Conservation (phyloP, 2,113 vertebrate species). For the Rousettus leschenaultii region DNA sequence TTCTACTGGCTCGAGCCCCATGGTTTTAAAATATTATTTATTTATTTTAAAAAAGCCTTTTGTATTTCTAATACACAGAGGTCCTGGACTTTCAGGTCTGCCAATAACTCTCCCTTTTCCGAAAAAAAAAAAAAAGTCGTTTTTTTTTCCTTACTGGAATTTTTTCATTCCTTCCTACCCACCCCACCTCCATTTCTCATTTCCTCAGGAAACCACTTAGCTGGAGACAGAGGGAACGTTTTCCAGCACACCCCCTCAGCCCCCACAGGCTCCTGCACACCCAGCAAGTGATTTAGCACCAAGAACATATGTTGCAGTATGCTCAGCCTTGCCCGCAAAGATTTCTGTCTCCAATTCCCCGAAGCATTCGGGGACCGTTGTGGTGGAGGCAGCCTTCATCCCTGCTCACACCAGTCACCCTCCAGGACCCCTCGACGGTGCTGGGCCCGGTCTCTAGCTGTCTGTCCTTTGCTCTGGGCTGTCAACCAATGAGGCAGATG, state of each 20-base stretch:
- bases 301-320: background rate
- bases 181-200: conserved; percentile 67
- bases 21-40: background rate
- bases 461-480: background rate
- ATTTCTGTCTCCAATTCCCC: background rate
- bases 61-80: background rate
- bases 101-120: conserved; percentile 15
- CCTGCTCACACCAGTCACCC: background rate
- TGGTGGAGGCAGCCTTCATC: background rate
- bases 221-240: conserved; percentile 69
- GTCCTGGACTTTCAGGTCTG: conserved; percentile 24
- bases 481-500: background rate
- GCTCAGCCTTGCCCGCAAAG: background rate
- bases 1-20: background rate
- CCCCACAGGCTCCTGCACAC: background rate
- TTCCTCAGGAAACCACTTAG: conserved; percentile 77
- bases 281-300: background rate
- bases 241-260: conserved; percentile 44
- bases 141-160: conserved; percentile 74
- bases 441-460: background rate
- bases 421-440: background rate
- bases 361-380: background rate
- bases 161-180: conserved; percentile 73
- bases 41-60: background rate
- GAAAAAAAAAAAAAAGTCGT: background rate